A percentile compares a stretch with the other conserved stretches of the same genome.
Evolutionary conservation across 2,113 vertebrate species (phyloP).

Genomic region (Bubo scandiacus): DNA sequence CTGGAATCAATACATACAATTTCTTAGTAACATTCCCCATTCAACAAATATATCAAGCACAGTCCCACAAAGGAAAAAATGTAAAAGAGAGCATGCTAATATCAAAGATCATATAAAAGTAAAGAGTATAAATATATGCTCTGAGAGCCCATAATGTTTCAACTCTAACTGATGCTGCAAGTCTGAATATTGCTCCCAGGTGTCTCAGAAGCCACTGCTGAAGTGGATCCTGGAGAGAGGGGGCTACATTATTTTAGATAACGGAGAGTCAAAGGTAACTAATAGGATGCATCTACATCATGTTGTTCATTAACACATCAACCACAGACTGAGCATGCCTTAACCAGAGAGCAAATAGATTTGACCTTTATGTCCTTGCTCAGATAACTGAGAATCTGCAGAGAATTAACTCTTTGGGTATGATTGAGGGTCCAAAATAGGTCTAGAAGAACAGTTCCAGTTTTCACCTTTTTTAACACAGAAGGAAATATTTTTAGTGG

Average conservation of each 20-base stretch:
- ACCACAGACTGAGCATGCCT: not conserved
- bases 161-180: accelerated
- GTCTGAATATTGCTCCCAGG: not conserved
- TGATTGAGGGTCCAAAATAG: no score
- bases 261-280: not conserved
- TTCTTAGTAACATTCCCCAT: not conserved
- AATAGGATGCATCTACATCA: not conserved
- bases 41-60: not conserved
- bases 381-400: not conserved
- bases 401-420: not conserved
- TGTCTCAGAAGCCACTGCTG: not conserved
- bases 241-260: accelerated
- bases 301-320: not conserved
- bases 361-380: not conserved
- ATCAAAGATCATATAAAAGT: not conserved
- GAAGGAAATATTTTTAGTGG: conserved; percentile 87
- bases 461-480: conserved; percentile 88
- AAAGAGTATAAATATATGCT: not conserved
- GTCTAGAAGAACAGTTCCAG: not conserved
- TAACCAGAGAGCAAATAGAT: not conserved
- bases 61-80: not conserved
- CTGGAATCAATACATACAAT: conserved; percentile 49
- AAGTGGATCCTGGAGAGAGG: not conserved
- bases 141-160: not conserved
- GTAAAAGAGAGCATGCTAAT: not conserved